These are phyloP conservation scores for Gadus macrocephalus DNA, from an alignment of 2,113 vertebrate genomes.

Conservation along the genomic window DNA sequence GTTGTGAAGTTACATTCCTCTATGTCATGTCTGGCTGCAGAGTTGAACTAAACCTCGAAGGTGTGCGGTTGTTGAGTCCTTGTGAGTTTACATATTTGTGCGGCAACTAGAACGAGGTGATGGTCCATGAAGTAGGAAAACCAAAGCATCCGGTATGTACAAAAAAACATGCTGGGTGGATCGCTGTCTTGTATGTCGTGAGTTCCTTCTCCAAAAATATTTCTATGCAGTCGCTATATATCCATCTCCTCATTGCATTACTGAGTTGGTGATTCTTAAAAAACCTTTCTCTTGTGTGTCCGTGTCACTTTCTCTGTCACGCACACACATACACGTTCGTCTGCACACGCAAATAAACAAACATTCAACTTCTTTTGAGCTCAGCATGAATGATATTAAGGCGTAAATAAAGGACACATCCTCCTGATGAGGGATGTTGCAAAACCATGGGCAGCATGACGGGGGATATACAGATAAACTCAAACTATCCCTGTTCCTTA, in stretches of 20 bases:
- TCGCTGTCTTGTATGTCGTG: too few relatives aligned
- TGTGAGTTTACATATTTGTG: neutral
- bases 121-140: neutral
- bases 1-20: conserved; percentile 42
- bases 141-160: neutral
- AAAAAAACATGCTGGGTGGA: too few relatives aligned
- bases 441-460: conserved; percentile 29
- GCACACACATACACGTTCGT: neutral
- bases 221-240: too few relatives aligned
- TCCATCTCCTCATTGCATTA: too few relatives aligned
- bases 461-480: conserved; percentile 2
- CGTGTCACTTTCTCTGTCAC: conserved; percentile 28
- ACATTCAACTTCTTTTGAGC: conserved; percentile 29
- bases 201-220: conserved; percentile 28
- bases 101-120: neutral
- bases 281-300: conserved; percentile 34
- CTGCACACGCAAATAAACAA: neutral
- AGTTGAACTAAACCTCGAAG: conserved; percentile 42
- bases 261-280: conserved; percentile 28
- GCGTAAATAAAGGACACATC: conserved; percentile 48
- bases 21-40: conserved; percentile 57
- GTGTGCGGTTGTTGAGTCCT: conserved; percentile 55
- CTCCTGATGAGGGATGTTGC: conserved; percentile 30
- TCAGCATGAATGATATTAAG: conserved; percentile 40
- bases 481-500: conserved; percentile 3